Base-by-base conservation (phyloP, 2,113 vertebrate genomes). In the Hippocampus guttulatus region DNA sequence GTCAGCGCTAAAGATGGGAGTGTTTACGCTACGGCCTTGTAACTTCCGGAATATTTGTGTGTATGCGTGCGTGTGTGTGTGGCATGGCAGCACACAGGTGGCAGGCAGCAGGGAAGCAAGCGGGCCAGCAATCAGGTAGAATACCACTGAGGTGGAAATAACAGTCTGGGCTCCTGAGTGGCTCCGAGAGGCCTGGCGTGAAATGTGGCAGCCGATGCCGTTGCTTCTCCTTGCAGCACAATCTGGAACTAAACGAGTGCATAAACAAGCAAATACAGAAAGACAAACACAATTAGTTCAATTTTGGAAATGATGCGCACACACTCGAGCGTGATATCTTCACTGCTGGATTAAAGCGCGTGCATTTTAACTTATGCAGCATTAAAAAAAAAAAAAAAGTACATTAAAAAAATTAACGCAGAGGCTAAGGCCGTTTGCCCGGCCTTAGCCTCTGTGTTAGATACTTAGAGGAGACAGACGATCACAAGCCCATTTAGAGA, bases 141-240 rank as follows among this genome's bases (percentile, higher is more conserved):
- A 79, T 61, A 71, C 75, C 83, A 78, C 76, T 71, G 80, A 85
- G 83, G 73, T 87, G 83, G 84, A 89, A 88, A 88, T 81, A 80
- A 80, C 75, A 82, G 80, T 71, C 80, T 85, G 84, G 82, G 68
- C 79, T 78, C 70, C 68, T 80, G 65, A 60, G 69, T 75, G 81
- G 81, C 67, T 81, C 40, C 38, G 71, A 73, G 69, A 75, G 64
- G 70, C 81, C 77, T 79, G 79, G 73, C 64, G 65, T 84, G 76
- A 82, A 84, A 82, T 79, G 74, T 73, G 80, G 64, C 70, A 70
- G 23, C 80, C 79, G 79, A 76, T 75, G 73, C 68, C 70, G 78
- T 62, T 68, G 71, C 78, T 82, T 65, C 69, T 73, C 58, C 43
- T 64, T 68, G 18, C 10, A 64, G 65, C 67, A 74, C 64, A 79